phyloP scores from a whole-genome alignment of 2,888 invertebrate species.

The Ophion ventricosus region DNA sequence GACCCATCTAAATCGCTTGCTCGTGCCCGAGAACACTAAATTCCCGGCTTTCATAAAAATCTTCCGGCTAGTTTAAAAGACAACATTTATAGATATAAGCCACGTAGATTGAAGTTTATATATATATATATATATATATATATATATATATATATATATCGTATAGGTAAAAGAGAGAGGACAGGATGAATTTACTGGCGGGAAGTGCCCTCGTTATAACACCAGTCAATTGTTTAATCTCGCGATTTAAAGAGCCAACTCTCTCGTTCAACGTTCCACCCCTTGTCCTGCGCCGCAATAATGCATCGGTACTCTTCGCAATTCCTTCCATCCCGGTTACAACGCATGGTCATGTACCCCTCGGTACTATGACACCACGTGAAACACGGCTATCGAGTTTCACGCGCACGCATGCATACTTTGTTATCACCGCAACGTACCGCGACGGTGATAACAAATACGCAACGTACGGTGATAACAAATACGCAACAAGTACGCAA shows the following conservation, averaged over 20 bases:
- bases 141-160: neutral
- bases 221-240: conserved; percentile 82
- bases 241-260: conserved; percentile 65
- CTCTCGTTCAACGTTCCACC: conserved; percentile 62
- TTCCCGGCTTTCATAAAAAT: too few species aligned
- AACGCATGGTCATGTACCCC: conserved; percentile 33
- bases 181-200: conserved; percentile 80
- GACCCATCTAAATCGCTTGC: too few species aligned
- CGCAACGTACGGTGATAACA: too few species aligned
- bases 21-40: too few species aligned
- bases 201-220: conserved; percentile 82
- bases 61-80: too few species aligned
- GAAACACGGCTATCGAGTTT: conserved; percentile 73
- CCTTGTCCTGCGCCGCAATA: conserved; percentile 46
- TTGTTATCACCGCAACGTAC: conserved; percentile 14
- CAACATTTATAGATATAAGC: too few species aligned
- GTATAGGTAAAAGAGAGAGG: conserved; percentile 53
- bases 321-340: conserved; percentile 46
- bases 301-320: conserved; percentile 59
- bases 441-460: too few species aligned
- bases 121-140: too few species aligned
- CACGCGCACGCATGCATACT: conserved; percentile 66
- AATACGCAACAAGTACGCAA: too few species aligned
- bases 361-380: conserved; percentile 67
- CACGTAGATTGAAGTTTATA: too few species aligned